phyloP scores from a whole-genome alignment of 2,113 vertebrate genomes.

The Hyperopisus bebe region DNA sequence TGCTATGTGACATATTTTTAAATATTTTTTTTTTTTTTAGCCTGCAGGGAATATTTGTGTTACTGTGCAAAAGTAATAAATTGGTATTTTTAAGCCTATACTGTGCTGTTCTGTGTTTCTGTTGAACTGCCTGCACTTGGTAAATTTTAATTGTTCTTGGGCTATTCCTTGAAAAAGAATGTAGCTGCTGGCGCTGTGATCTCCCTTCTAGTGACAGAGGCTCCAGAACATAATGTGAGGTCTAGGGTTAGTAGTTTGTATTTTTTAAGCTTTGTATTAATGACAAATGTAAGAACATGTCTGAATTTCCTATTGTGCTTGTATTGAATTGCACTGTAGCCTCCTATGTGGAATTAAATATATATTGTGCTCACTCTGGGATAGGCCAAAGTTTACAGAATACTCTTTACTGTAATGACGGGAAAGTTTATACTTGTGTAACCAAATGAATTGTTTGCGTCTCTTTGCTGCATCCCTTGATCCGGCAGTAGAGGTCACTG shows the following conservation, averaged over 20 bases:
- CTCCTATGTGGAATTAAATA: neutral
- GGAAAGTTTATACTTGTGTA: neutral
- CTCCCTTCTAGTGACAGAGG: neutral
- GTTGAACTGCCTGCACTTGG: neutral
- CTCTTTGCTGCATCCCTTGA: neutral
- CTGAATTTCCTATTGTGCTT: neutral
- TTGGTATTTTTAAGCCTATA: conserved; percentile 86
- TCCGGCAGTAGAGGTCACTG: neutral
- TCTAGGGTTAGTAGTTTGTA: neutral
- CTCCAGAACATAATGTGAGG: neutral
- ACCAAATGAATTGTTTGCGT: neutral
- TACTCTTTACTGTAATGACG: neutral
- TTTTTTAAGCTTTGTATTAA: neutral
- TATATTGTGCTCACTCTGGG: neutral
- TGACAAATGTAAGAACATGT: neutral
- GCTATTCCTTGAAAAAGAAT: neutral
- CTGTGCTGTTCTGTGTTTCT: conserved; percentile 20
- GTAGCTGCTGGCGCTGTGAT: neutral
- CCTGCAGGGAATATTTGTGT: conserved; percentile 97
- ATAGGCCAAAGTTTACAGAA: neutral
- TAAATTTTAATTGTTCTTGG: neutral
- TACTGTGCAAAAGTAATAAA: conserved; percentile 88
- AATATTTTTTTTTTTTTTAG: conserved; percentile 65
- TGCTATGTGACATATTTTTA: conserved; percentile 69
- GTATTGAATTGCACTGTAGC: neutral